Evolutionary conservation across 2,888 invertebrate species (phyloP).

Genomic region (Diachrysia chrysitis): DNA sequence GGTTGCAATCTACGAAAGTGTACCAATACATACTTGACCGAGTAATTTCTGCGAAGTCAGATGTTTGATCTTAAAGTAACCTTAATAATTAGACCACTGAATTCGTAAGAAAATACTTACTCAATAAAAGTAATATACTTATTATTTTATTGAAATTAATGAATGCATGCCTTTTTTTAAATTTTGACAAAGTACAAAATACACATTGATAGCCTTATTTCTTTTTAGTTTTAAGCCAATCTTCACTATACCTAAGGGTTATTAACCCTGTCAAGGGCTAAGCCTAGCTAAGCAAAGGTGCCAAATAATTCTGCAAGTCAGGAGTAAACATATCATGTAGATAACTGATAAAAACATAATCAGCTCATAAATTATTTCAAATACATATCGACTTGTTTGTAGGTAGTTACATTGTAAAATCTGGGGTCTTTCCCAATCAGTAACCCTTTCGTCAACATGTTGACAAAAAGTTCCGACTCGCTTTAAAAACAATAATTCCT

Average conservation of each 20-base stretch:
- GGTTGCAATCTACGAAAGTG: constrained; percentile 66
- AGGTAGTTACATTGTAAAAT: no score
- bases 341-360: background rate
- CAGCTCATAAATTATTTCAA: background rate
- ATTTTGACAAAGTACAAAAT: background rate
- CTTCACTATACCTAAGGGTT: background rate
- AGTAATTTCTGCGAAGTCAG: constrained; percentile 69
- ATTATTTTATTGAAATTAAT: background rate
- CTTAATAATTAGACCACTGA: constrained; percentile 26
- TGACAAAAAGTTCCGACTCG: no score
- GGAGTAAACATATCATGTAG: background rate
- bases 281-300: background rate
- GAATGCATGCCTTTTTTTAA: background rate
- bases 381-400: background rate
- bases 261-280: background rate
- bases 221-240: background rate
- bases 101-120: constrained; percentile 3
- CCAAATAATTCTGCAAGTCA: background rate
- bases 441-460: no score
- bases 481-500: no score
- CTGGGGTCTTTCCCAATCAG: no score
- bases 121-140: background rate
- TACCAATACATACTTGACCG: constrained; percentile 67
- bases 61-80: constrained; percentile 42
- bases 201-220: background rate